Conservation (phyloP, 2,113 vertebrate genomes). For the Lepidothrix coronata region DNA sequence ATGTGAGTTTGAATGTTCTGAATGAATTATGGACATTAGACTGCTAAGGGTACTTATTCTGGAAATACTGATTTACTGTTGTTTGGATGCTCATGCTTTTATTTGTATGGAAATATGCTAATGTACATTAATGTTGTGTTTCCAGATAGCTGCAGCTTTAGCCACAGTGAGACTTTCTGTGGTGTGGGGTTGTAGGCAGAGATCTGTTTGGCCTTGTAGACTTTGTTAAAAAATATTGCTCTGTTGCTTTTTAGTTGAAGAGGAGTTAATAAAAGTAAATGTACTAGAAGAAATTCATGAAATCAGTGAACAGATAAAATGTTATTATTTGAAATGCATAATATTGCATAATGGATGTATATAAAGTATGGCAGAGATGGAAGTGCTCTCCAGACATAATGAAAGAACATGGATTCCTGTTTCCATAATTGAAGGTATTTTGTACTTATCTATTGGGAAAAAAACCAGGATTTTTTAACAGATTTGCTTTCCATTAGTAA, state of each 20-base stretch:
- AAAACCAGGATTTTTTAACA: background rate
- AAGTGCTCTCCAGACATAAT: background rate
- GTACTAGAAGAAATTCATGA: background rate
- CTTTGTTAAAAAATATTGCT: background rate
- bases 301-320: background rate
- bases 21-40: background rate
- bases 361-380: background rate
- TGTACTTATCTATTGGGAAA: background rate
- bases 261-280: conserved; percentile 32
- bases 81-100: background rate
- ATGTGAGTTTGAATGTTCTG: background rate
- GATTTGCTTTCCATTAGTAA: conserved; percentile 39
- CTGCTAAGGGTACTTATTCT: background rate
- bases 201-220: background rate
- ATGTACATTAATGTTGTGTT: background rate
- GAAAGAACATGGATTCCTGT: background rate
- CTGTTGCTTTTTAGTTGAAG: background rate
- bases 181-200: background rate
- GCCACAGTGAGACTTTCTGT: background rate
- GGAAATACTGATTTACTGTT: background rate
- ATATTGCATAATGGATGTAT: background rate
- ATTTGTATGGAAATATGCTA: background rate
- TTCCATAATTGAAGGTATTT: conserved; percentile 11
- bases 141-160: background rate
- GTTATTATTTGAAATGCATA: background rate